These are phyloP conservation scores for Hirundichthys speculiger DNA, from an alignment of 2,113 vertebrate species.

Conservation along the genomic window DNA sequence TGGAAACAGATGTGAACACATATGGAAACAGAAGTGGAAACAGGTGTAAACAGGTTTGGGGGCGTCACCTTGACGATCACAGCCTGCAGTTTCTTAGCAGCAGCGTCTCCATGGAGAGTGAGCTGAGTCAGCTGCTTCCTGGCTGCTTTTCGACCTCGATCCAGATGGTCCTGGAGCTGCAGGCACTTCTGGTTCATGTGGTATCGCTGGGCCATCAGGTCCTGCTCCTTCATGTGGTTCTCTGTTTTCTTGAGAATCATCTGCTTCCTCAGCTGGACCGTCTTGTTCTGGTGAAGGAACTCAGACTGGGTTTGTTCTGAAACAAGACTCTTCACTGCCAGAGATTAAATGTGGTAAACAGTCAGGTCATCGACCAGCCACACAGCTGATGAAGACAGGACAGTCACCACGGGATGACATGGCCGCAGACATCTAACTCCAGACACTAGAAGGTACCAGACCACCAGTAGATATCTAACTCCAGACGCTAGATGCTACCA, in stretches of 20 bases:
- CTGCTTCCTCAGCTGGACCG: neutral
- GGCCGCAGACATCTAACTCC: too few species aligned
- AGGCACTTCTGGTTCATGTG: neutral
- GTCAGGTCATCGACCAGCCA: too few species aligned
- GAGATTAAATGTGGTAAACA: too few species aligned
- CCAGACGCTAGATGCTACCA: too few species aligned
- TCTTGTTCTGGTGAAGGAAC: neutral
- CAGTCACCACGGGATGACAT: too few species aligned
- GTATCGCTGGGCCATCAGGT: accelerated
- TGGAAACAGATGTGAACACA: too few species aligned
- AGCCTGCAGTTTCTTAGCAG: conserved; percentile 10
- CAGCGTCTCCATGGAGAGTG: neutral
- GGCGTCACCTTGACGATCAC: conserved; percentile 29
- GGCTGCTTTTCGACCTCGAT: accelerated
- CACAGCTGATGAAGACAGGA: too few species aligned
- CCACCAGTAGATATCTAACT: too few species aligned
- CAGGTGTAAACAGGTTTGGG: too few species aligned
- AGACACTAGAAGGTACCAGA: too few species aligned
- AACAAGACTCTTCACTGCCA: too few species aligned
- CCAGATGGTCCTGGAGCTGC: neutral
- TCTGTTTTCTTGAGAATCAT: neutral
- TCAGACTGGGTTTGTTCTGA: neutral
- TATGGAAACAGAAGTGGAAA: neutral
- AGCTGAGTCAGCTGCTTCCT: conserved; percentile 21
- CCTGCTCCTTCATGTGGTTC: neutral